phyloP scores from a whole-genome alignment of 2,113 vertebrate species.

The Aphyosemion australe region DNA sequence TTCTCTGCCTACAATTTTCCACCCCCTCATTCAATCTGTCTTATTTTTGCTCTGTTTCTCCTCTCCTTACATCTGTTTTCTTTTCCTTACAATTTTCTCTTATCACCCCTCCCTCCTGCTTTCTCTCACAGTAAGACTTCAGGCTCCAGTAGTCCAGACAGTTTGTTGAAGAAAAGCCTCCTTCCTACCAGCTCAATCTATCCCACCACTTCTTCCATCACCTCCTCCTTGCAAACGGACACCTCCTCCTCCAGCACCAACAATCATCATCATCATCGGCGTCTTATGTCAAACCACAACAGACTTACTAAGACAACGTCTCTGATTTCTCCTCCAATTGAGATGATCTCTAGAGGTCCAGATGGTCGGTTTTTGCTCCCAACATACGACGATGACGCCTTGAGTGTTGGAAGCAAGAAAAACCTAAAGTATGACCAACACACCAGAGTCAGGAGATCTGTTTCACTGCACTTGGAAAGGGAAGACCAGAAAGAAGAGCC shows the following conservation, averaged over 20 bases:
- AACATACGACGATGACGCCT: slow-evolving; percentile 29
- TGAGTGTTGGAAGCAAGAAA: slow-evolving; percentile 39
- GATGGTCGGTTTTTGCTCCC: slow-evolving; percentile 87
- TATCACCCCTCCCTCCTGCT: slow-evolving; percentile 6
- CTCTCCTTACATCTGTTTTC: slow-evolving; percentile 35
- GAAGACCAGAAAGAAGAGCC: slow-evolving; percentile 61
- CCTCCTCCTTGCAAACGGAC: slow-evolving; percentile 67
- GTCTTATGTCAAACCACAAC: slow-evolving; percentile 44
- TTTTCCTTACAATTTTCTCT: slow-evolving; percentile 45
- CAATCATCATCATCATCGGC: slow-evolving; percentile 35
- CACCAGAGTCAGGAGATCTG: slow-evolving; percentile 52
- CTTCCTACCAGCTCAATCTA: slow-evolving; percentile 76
- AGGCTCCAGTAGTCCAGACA: slow-evolving; percentile 85
- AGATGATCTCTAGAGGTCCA: slow-evolving; percentile 87
- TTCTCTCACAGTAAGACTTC: slow-evolving; percentile 64
- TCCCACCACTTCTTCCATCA: slow-evolving; percentile 66
- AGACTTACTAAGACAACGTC: slow-evolving; percentile 54
- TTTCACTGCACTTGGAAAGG: slow-evolving; percentile 62
- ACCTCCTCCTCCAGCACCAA: slow-evolving; percentile 61
- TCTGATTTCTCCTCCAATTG: slow-evolving; percentile 77
- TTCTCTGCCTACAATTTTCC: slow-evolving; percentile 20
- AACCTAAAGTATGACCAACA: slow-evolving; percentile 37
- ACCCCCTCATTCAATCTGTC: slow-evolving; percentile 27
- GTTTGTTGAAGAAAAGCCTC: slow-evolving; percentile 87
- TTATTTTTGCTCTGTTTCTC: slow-evolving; percentile 49